phyloP scores from a whole-genome alignment of 2,888 invertebrate genomes.

The Willowsia nigromaculata region DNA sequence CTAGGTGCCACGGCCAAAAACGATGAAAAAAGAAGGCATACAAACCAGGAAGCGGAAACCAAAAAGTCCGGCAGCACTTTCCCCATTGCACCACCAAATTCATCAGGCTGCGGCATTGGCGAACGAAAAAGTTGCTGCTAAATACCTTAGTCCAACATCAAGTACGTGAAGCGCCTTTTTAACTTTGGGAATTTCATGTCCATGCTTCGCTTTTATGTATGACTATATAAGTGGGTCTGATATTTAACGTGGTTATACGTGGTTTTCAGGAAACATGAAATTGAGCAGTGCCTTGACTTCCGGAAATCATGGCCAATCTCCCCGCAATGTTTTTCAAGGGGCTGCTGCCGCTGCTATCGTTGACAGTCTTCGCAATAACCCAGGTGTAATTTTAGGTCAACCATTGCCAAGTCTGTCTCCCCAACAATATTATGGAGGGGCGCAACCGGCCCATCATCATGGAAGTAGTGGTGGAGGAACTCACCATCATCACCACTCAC shows the following conservation, averaged over 20 bases:
- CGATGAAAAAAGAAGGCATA: constrained; percentile 99
- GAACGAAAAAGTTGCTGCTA: constrained; percentile 44
- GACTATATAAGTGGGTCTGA: too few relatives aligned
- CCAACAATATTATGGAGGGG: constrained; percentile 36
- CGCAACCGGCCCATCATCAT: constrained; percentile 40
- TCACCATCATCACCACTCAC: constrained; percentile 39
- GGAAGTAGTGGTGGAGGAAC: neutral
- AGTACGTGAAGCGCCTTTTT: too few relatives aligned
- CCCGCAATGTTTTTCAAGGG: neutral
- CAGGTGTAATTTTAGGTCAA: constrained; percentile 30
- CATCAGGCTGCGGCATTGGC: constrained; percentile 45
- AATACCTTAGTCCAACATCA: constrained; percentile 10
- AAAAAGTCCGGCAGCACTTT: constrained; percentile 83
- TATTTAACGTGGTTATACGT: too few relatives aligned
- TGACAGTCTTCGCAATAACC: constrained; percentile 27
- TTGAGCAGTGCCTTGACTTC: neutral
- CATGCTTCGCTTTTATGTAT: too few relatives aligned
- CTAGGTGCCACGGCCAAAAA: constrained; percentile 95
- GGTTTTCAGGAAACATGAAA: neutral
- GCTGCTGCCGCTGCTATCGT: constrained; percentile 17
- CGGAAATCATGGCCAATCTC: neutral
- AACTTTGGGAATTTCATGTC: too few relatives aligned
- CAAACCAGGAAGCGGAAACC: constrained; percentile 98
- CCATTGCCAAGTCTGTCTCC: constrained; percentile 47
- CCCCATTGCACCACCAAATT: constrained; percentile 28